Percentiles rank a stretch among this genome's conserved stretches.
These are phyloP conservation scores for Semaprochilodus insignis DNA, from an alignment of 2,797 vertebrate species.

Conservation along the genomic window DNA sequence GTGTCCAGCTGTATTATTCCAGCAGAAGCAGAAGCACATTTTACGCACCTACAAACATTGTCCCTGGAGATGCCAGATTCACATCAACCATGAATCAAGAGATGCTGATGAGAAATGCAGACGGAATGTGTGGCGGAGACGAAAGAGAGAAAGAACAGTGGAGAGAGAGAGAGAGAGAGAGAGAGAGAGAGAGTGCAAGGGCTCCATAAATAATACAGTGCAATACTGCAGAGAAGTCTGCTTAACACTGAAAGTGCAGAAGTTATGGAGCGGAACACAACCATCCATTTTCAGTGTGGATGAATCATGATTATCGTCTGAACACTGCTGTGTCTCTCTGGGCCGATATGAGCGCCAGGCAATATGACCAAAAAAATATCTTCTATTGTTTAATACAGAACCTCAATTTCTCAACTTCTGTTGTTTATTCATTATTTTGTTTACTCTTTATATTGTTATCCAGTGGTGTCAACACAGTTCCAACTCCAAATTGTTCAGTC, in stretches of 20 bases:
- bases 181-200: neutral
- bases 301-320: neutral
- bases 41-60: neutral
- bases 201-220: slow-evolving; percentile 21
- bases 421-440: too few relatives aligned
- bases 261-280: neutral
- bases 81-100: slow-evolving; percentile 18
- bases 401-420: too few relatives aligned
- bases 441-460: too few relatives aligned
- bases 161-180: neutral
- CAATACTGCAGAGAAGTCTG: slow-evolving; percentile 9
- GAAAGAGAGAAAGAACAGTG: neutral
- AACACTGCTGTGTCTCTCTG: neutral
- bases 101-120: slow-evolving; percentile 48
- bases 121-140: slow-evolving; percentile 12
- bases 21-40: slow-evolving; percentile 8
- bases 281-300: neutral
- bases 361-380: neutral
- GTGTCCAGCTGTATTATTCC: neutral
- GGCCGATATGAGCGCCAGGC: neutral
- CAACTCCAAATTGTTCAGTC: too few relatives aligned
- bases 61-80: slow-evolving; percentile 10
- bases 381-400: too few relatives aligned
- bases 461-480: too few relatives aligned
- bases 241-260: slow-evolving; percentile 3